Base-by-base conservation (phyloP, 2,113 vertebrate species). In the Indri indri region DNA sequence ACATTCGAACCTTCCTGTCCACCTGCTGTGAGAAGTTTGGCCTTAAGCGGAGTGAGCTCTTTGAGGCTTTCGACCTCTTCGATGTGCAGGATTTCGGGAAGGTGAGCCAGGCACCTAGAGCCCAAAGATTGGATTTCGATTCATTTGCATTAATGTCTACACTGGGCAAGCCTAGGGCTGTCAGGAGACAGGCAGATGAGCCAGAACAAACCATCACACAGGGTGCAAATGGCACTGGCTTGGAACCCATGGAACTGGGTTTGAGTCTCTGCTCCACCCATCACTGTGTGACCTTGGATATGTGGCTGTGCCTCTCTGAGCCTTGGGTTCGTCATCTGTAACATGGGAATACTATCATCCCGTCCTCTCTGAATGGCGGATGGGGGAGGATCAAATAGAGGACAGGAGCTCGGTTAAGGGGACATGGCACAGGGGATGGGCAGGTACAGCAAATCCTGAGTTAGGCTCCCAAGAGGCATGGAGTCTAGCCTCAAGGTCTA, bases 51-150 rank as follows among this genome's bases (percentile, higher is more conserved):
- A 99, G 97, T 0, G 99, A 99, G 0, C 99, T 99, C 74, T 99
- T 99, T 0, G 99, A 99, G 12, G 99, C 99, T 90, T 99, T 99
- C 0, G 99, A 99, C 98, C 99, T 99, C 89, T 99, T 99, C 0
- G 99, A 99, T 0, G 99, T 99, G 37, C 99, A 99, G 71, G 99
- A 99, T 95, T 99, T 99, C 1, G 99, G 98, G 85, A 99, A 99
- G 99, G 99, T 99, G 0, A 27, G 45, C 0, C 73, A 52, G 32
- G 50, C 18, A 17, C 17, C 17, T 1, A 22, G 47, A 61, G 54
- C 7, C 37, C 37, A 11, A 52, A 65, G 57, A 18, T 2, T 57
- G 77, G 57, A 8, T 80, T 40, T 84, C n/a, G 14, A 0, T 77
- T 68, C n/a, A 3, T 18, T 86, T 79, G 59, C 40, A 14, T 40